Evolutionary conservation across 2,888 invertebrate genomes (phyloP).

Genomic region (Drosophila borborema): DNA sequence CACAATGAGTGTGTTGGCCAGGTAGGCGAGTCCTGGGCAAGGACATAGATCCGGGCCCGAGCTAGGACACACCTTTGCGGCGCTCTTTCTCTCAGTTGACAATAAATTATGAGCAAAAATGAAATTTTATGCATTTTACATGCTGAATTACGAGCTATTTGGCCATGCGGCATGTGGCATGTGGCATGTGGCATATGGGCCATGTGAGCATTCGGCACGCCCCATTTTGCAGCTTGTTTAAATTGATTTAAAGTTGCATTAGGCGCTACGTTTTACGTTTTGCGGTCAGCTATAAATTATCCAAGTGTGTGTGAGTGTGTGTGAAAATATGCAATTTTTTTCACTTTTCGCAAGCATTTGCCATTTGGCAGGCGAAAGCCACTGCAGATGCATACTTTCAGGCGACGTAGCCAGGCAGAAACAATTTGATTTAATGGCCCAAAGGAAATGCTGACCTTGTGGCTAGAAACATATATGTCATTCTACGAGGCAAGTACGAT

Average conservation of each 20-base stretch:
- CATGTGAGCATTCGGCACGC: conserved; percentile 47
- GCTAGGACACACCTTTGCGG: conserved; percentile 33
- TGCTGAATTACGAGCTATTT: conserved; percentile 63
- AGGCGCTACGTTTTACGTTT: conserved; percentile 42
- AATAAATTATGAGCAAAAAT: conserved; percentile 70
- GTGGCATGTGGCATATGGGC: conserved; percentile 27
- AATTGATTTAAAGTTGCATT: conserved; percentile 75
- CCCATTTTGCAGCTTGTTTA: conserved; percentile 65
- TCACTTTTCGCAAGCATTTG: conserved; percentile 69
- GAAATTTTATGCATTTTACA: conserved; percentile 65
- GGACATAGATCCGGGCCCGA: conserved; percentile 34
- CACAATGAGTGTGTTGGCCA: conserved; percentile 47
- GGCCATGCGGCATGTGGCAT: conserved; percentile 32
- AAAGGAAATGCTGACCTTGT: conserved; percentile 30
- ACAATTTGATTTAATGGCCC: conserved; percentile 48
- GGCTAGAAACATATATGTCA: background rate
- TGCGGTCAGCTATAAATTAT: conserved; percentile 67
- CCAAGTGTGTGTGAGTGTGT: conserved; percentile 7
- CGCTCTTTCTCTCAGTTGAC: conserved; percentile 37
- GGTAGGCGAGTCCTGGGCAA: conserved; percentile 55
- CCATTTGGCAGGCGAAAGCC: conserved; percentile 55
- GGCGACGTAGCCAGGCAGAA: conserved; percentile 47
- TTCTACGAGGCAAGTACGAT: too few relatives aligned
- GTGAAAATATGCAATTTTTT: conserved; percentile 63
- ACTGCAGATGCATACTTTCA: conserved; percentile 64